These are phyloP conservation scores for Penaeus indicus DNA, from an alignment of 1,140 invertebrate genomes.

Conservation along the genomic window DNA sequence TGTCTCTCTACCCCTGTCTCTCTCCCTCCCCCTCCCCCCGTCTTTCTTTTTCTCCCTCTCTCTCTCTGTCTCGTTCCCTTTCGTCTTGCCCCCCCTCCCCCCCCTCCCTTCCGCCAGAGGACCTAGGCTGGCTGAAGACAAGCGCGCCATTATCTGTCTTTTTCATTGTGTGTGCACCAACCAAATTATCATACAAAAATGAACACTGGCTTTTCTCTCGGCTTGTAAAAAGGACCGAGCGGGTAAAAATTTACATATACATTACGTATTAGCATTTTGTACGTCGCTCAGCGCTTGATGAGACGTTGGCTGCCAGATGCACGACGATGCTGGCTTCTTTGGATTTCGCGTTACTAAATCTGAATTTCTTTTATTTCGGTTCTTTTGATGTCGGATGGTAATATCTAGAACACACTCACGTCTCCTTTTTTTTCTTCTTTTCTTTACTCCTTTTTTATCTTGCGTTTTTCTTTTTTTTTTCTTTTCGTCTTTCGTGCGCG, in stretches of 20 bases:
- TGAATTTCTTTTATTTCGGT: too few species aligned
- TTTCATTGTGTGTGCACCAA: slow-evolving; percentile 58
- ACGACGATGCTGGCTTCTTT: slow-evolving; percentile 9
- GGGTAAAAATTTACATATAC: slow-evolving; percentile 64
- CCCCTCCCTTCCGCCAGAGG: not conserved
- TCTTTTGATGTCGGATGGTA: too few species aligned
- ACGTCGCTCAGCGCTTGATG: slow-evolving; percentile 55
- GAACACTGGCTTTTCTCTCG: slow-evolving; percentile 63
- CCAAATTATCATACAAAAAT: slow-evolving; percentile 65
- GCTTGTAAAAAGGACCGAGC: slow-evolving; percentile 54
- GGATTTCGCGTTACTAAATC: too few species aligned
- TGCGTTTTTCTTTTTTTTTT: too few species aligned
- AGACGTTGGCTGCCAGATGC: slow-evolving; percentile 45
- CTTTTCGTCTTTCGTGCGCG: too few species aligned
- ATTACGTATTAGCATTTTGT: slow-evolving; percentile 65
- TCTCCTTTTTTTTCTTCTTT: too few species aligned
- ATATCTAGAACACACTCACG: too few species aligned
- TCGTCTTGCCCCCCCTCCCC: too few species aligned
- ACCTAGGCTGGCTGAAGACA: slow-evolving; percentile 25
- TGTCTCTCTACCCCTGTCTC: not conserved
- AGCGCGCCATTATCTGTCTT: slow-evolving; percentile 55
- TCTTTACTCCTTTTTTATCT: too few species aligned
- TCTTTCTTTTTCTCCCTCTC: not conserved
- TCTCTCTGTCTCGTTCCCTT: not conserved
- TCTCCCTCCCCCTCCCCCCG: not conserved